Evolutionary conservation across 2,888 invertebrate species (phyloP).

Genomic region (Saturnia japonica): DNA sequence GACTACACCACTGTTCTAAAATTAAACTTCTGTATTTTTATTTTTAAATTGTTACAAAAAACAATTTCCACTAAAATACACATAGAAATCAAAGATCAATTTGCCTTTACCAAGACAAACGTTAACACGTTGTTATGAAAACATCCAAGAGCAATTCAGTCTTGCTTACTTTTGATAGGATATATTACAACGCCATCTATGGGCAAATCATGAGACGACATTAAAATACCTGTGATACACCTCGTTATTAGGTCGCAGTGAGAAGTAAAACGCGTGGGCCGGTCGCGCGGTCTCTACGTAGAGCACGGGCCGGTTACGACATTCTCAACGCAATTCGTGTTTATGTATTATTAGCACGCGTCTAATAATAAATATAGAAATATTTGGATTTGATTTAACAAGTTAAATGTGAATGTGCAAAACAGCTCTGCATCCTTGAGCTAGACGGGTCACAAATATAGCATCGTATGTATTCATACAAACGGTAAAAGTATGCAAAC

Average conservation of each 20-base stretch:
- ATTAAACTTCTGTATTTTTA: neutral
- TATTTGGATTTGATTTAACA: conserved; percentile 8
- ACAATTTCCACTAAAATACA: neutral
- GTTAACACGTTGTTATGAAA: neutral
- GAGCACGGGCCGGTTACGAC: conserved; percentile 8
- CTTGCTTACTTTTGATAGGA: neutral
- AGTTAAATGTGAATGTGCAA: conserved; percentile 8
- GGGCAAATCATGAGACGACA: neutral
- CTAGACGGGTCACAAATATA: neutral
- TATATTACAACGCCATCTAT: neutral
- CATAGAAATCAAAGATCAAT: neutral
- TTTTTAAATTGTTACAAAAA: neutral
- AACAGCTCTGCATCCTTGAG: neutral
- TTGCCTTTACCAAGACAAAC: neutral
- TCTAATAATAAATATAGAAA: conserved; percentile 13
- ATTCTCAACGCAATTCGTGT: conserved; percentile 7
- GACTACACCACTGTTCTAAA: no score
- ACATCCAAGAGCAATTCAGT: neutral
- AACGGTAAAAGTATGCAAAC: neutral
- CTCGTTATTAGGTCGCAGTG: neutral
- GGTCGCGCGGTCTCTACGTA: neutral
- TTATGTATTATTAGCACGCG: conserved; percentile 6
- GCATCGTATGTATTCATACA: neutral
- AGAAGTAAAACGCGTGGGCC: neutral
- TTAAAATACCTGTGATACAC: neutral